These are phyloP conservation scores for Diorhabda elongata DNA, from an alignment of 1,140 invertebrate genomes.

Conservation along the genomic window DNA sequence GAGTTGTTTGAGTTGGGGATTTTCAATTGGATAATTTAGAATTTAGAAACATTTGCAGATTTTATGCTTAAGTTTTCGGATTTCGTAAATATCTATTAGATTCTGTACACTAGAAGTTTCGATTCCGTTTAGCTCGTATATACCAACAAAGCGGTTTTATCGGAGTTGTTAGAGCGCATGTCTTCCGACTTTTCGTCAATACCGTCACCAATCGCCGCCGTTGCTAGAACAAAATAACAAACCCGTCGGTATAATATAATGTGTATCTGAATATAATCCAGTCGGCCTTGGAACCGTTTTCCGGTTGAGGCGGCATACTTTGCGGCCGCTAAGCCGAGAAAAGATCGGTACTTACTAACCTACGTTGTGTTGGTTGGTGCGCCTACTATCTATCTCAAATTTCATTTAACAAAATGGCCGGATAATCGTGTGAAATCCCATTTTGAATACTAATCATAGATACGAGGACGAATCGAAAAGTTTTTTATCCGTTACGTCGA, in stretches of 20 bases:
- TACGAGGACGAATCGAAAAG: no score
- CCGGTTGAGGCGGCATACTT: not conserved
- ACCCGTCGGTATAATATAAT: not conserved
- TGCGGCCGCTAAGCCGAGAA: not conserved
- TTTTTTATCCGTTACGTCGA: no score
- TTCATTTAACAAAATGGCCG: not conserved
- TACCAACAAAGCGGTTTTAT: not conserved
- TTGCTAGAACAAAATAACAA: slow-evolving; percentile 5
- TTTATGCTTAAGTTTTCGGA: no score
- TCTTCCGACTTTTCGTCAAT: slow-evolving; percentile 25
- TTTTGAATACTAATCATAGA: no score
- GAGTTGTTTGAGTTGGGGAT: no score
- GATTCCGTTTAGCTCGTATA: no score
- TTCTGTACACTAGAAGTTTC: no score
- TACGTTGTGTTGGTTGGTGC: not conserved
- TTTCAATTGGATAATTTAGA: no score
- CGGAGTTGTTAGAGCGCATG: slow-evolving; percentile 8
- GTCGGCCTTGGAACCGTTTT: not conserved
- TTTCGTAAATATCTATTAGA: no score
- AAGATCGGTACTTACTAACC: not conserved
- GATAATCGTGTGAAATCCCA: not conserved
- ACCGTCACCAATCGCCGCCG: slow-evolving; percentile 27
- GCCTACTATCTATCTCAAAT: not conserved
- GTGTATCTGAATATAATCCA: slow-evolving; percentile 16
- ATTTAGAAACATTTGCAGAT: no score